Percentiles rank a stretch among this genome's conserved stretches.
Conservation (phyloP, 2,113 vertebrate genomes). For the Conger conger region DNA sequence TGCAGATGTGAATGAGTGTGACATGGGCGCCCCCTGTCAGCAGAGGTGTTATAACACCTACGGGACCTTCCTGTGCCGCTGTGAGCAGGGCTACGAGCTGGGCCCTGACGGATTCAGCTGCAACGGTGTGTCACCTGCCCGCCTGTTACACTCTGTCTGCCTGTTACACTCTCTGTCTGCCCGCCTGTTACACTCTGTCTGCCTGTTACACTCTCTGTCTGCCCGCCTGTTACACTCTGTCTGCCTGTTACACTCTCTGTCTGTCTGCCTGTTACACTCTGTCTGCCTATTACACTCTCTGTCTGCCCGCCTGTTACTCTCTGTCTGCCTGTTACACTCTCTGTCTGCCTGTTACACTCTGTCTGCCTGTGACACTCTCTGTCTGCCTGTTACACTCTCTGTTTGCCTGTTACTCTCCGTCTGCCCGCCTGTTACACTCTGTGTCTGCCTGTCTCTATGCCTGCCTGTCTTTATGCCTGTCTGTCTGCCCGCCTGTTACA, state of each 20-base stretch:
- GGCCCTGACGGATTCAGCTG: conserved; percentile 79
- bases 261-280: background rate
- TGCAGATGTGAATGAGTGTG: conserved; percentile 88
- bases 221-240: background rate
- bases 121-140: conserved; percentile 70
- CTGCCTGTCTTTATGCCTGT: no score
- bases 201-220: background rate
- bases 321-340: background rate
- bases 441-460: no score
- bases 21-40: conserved; percentile 86
- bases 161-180: background rate
- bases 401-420: no score
- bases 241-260: background rate
- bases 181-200: background rate
- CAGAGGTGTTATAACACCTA: conserved; percentile 91
- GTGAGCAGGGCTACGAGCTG: conserved; percentile 85
- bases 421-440: no score
- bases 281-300: background rate
- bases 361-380: background rate
- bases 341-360: no score
- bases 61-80: conserved; percentile 87
- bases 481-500: no score
- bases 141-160: no score
- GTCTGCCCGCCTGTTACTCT: background rate
- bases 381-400: no score